Base-by-base conservation (phyloP, 2,113 vertebrate genomes). In the human (Homo sapiens) region DNA sequence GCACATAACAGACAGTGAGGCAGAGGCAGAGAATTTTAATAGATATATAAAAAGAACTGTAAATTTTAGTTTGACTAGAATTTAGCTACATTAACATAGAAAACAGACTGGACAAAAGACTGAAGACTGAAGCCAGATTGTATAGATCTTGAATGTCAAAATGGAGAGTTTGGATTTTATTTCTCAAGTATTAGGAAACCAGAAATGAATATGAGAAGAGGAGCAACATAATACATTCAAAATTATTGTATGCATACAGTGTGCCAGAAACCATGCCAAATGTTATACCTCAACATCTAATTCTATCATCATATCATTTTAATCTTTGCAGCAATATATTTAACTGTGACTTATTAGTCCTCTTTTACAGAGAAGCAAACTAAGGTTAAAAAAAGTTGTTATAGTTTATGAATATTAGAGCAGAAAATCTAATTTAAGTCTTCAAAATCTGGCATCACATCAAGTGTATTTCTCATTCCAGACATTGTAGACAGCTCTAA, bases 371-470 rank as follows among this genome's bases (percentile, higher is more conserved):
- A 87, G 13, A 87, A 68, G 68, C 88, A 75, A 90, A 90, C 64
- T 81, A 72, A 96, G 43, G 1, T 85, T 89, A 35, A 64, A 66
- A 81, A 93, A 81, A 48, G 27, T 88, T 93, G 20, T 68, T 52
- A 76, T 1, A 82, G 7, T 10, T 89, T 89, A 84, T 91, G 76
- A 96, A 61, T 92, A 90, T 94, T 88, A 96, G 50, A 90, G 57
- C 35, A 97, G 55, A 61, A 61, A 43, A 89, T 68, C 40, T 64
- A 78, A 78, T 59, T 96, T 76, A 90, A 93, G 17, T 78, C 66
- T 78, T 89, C 30, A 97, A 82, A 97, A 81, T 91, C 72, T 91
- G 73, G 72, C 66, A 85, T 96, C 81, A 89, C 12, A 80, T 52
- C 27, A 18, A 76, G 72, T 57, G 17, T 72, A 75, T 80, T 80